Base-by-base conservation (phyloP, 2,113 vertebrate species). In the Penelope pileata region DNA sequence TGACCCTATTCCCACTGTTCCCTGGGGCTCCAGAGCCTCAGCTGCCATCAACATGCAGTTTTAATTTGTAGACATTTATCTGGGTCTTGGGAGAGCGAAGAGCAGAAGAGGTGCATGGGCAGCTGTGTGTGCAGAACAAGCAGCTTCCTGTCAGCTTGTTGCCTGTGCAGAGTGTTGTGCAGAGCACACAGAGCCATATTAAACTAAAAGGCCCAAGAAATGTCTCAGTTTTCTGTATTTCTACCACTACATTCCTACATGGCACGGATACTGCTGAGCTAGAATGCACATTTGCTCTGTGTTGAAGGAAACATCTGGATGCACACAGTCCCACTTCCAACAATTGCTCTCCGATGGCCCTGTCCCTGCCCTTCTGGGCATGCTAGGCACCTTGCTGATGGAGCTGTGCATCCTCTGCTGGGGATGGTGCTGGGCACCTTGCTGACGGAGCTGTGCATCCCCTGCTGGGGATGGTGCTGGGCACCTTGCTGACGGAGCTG, bases 1-100 rank as follows among this genome's bases (percentile, higher is more conserved):
- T 90, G 83, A 94, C 81, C 90, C 86, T 79, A 62, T 86, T 96
- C 82, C 84, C 79, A 88, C 29, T 75, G 32, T 80, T 88, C 75
- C 75, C 83, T 54, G 53, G 85, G 72, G 74, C 42, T 67, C 45
- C 77, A 34, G 32, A 54, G 76, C 51, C n/a, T 80, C 78, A 85
- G 53, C 43, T 91, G 74, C 83, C 78, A 60, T 72, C 32, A 60
- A 12, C 36, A 22, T 24, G 53, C 7, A 27, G 58, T 36, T 83
- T 91, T 82, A 14, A 56, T 30, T 38, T 6, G 7, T 18, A 36
- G 48, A 8, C 29, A 75, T 91, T 50, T 12, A 30, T 34, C 8
- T 0, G 1, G 18, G 14, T 72, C 51, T 80, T 48, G 10, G 67
- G 63, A 51, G n/a, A 73, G 27, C 50, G 34, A 7, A 26, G 27